Evolutionary conservation across 2,888 invertebrate genomes (phyloP), one percentile per base, ranked within the genome.

Genomic region (Agrypnus murinus): DNA sequence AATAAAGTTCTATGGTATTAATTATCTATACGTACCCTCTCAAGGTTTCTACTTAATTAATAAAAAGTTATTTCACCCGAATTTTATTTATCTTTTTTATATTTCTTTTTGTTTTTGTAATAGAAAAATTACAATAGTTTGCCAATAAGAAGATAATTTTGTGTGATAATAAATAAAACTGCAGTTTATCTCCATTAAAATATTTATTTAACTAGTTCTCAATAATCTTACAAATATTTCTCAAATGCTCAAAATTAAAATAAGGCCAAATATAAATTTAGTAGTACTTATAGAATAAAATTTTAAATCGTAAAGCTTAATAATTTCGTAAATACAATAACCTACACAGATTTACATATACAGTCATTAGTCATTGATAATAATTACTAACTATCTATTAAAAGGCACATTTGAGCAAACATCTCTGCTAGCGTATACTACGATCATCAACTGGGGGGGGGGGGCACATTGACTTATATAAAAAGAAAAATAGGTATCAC

Each of bases 361-460:
- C 58, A 59, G 17, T 25, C 25, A 15, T 48, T 43, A 50, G 4
- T 50, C 12, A 58, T n/a, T 31, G 31, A 50, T 60, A 62, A 68
- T 38, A 45, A 45, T 63, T 4, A 31, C 48, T 65, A 71, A 50
- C 25, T 43, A 57, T 63, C 59, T 62, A 40, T 50, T 25, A 72
- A 80, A 84, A 84, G 84, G 84, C 84, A 84, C 84, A 83, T 81
- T 83, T 84, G 84, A 84, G 84, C 84, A 84, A 81, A 58, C 43
- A 79, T 81, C 79, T 81, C 79, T 81, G 79, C 78, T 64, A 71
- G 58, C 65, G 79, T 81, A 81, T 81, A 82, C 81, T 81, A 77
- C 77, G 73, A 31, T 73, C 65, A 53, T n/a, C n/a, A n/a, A n/a
- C n/a, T n/a, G n/a, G n/a, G n/a, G n/a, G 55, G 58, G 65, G 71